Evolutionary conservation across 2,888 invertebrate species (phyloP), one percentile per base, ranked within the genome.

Genomic region (Ypsolopha sequella): DNA sequence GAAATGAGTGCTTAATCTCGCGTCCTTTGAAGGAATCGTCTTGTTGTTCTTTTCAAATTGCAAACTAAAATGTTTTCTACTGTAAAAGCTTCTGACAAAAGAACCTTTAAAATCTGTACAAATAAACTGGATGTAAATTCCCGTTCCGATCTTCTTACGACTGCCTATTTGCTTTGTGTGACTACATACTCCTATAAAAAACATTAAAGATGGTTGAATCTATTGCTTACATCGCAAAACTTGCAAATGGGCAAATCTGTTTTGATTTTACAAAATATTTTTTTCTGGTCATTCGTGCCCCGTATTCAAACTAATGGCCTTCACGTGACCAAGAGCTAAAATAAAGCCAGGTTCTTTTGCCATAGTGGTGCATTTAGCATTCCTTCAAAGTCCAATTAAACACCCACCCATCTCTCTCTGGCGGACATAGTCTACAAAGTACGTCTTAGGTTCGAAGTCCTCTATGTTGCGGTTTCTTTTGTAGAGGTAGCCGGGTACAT

Each of bases 331-430:
- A 45, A 33, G n/a, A 41, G n/a, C 9, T 41, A 10, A 8, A 38
- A 7, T 13, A 43, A 43, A 43, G 13, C 43, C 24, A 24, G 24
- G 45, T 45, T 45, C 45, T 45, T 45, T 34, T 45, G 45, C n/a
- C 45, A 45, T n/a, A 33, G 24, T 53, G 57, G 78, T 80, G 80
- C 76, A 65, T 52, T 48, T 47, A 60, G 65, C 69, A 73, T 74
- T 80, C 80, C 79, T 79, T 79, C 78, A 70, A 54, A 54, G 71
- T 74, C 73, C 68, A 77, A 75, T 80, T 82, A 82, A 85, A 80
- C 85, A 85, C 86, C 80, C 85, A 86, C 86, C 86, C 80, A 82
- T 73, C 66, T 84, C 79, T 77, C 85, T 73, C 73, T 75, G 76
- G 74, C 82, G 84, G 65, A 80, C 76, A 80, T 85, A 85, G 74